These are phyloP conservation scores for Andrena praecox DNA, from an alignment of 2,888 invertebrate genomes.

Conservation along the genomic window DNA sequence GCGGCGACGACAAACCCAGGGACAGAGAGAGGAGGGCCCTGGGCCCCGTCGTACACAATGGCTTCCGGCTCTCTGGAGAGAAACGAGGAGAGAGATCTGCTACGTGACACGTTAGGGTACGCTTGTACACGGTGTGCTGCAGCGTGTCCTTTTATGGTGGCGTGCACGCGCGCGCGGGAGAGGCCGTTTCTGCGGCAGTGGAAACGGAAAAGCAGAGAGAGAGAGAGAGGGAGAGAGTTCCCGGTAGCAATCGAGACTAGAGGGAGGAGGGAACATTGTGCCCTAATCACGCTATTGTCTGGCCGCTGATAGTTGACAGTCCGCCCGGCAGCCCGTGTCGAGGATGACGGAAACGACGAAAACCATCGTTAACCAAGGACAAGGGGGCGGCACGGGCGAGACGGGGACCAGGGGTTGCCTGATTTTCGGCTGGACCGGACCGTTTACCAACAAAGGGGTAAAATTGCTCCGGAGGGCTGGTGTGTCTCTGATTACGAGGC, in stretches of 20 bases:
- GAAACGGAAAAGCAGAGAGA: constrained; percentile 26
- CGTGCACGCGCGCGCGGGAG: constrained; percentile 11
- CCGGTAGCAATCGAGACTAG: constrained; percentile 60
- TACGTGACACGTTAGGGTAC: constrained; percentile 27
- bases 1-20: constrained; percentile 59
- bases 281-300: constrained; percentile 80
- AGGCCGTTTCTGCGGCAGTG: constrained; percentile 14
- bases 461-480: constrained; percentile 61
- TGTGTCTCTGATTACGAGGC: constrained; percentile 57
- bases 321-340: constrained; percentile 49
- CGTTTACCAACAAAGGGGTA: constrained; percentile 66
- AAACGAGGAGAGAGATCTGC: constrained; percentile 32
- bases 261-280: constrained; percentile 68
- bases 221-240: neutral
- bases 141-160: constrained; percentile 41
- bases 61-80: constrained; percentile 68
- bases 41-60: constrained; percentile 65
- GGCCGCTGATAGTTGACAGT: constrained; percentile 71
- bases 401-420: constrained; percentile 25
- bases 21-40: constrained; percentile 34
- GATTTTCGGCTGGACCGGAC: constrained; percentile 54
- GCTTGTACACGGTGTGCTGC: neutral
- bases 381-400: neutral
- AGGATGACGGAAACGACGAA: constrained; percentile 54
- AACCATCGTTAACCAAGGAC: constrained; percentile 46